Percentiles rank a stretch among this genome's conserved stretches.
Conservation (phyloP, 2,113 vertebrate genomes). For the Sylvicapra grimmia region DNA sequence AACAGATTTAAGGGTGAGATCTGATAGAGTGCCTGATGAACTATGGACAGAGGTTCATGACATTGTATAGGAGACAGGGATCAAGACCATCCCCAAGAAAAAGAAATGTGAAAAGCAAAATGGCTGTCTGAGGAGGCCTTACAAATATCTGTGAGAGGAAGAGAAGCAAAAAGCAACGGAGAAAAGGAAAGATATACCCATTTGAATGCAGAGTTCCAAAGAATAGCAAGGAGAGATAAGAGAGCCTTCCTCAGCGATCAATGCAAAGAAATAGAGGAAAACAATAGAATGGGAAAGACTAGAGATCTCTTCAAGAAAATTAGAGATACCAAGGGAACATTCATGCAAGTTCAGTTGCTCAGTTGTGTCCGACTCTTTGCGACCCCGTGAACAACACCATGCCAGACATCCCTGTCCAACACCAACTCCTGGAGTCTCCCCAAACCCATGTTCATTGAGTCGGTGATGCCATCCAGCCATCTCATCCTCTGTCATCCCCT, state of each 20-base stretch:
- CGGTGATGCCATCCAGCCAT: too few relatives aligned
- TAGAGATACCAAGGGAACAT: background rate
- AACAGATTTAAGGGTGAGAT: background rate
- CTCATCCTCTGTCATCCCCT: too few relatives aligned
- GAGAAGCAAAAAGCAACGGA: background rate
- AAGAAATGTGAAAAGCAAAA: background rate
- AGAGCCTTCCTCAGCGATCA: background rate
- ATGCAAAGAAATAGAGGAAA: background rate
- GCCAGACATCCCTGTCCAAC: too few relatives aligned
- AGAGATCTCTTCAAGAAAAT: background rate
- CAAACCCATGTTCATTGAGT: too few relatives aligned
- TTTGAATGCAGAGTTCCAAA: background rate
- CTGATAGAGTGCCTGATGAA: background rate
- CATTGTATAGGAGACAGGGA: background rate
- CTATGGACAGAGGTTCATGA: background rate
- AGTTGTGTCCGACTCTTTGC: too few relatives aligned
- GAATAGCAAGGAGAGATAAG: background rate
- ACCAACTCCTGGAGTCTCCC: too few relatives aligned
- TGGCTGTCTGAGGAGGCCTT: background rate
- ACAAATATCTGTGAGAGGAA: background rate
- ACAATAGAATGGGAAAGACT: too few relatives aligned
- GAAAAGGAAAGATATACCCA: background rate
- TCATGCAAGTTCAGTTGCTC: too few relatives aligned
- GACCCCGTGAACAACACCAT: rapidly evolving
- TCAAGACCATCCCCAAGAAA: background rate